Conservation (phyloP, 2,113 vertebrate genomes). For the Paradisaea rubra region DNA sequence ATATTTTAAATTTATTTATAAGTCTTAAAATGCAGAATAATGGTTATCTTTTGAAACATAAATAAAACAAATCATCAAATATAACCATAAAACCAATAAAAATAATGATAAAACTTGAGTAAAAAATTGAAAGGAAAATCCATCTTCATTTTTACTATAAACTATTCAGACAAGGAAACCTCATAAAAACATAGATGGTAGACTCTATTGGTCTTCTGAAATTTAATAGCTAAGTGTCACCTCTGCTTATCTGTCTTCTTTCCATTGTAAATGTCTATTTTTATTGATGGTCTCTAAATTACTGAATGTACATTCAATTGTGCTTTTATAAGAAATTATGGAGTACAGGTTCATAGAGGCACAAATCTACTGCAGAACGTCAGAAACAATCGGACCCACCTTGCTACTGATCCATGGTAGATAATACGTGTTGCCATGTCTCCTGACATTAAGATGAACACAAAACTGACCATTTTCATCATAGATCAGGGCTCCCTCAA, state of each 20-base stretch:
- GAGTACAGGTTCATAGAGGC: not conserved
- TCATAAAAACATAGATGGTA: not conserved
- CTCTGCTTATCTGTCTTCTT: not conserved
- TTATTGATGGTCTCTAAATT: not conserved
- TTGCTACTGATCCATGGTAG: not conserved
- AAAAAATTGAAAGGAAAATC: not conserved
- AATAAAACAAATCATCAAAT: not conserved
- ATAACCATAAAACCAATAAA: not conserved
- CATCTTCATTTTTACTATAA: not conserved
- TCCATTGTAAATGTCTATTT: not conserved
- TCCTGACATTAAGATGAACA: not conserved
- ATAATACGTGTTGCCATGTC: not conserved
- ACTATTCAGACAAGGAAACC: not conserved
- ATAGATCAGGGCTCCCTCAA: not conserved
- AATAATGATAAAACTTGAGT: not conserved
- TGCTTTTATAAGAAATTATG: not conserved
- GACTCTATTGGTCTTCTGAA: not conserved
- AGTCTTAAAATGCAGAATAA: not conserved
- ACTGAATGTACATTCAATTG: not conserved
- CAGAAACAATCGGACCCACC: not conserved
- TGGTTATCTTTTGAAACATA: not conserved
- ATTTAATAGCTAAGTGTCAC: not conserved
- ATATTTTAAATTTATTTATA: not conserved
- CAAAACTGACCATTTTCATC: not conserved
- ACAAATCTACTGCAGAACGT: not conserved